Evolutionary conservation across 2,797 vertebrate species (phyloP).

Genomic region (Paguma larvata): DNA sequence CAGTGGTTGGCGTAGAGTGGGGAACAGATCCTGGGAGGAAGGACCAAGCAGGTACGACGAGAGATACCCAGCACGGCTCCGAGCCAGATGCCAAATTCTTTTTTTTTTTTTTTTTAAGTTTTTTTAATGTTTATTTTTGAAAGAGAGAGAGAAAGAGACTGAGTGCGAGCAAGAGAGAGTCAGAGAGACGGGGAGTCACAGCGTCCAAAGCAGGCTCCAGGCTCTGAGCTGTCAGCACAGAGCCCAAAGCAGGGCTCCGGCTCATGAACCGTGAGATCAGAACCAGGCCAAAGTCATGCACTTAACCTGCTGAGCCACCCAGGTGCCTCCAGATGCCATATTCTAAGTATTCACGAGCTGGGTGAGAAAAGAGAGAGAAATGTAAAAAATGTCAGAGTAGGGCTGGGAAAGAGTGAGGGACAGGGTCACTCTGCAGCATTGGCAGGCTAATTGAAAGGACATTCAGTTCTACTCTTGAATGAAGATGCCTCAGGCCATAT

Average conservation of each 20-base stretch:
- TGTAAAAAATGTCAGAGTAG: neutral
- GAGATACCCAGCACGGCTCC: neutral
- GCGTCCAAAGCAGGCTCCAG: no score
- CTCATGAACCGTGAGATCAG: no score
- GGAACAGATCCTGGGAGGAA: neutral
- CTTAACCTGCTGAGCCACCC: no score
- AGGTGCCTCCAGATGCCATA: neutral
- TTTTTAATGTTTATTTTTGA: no score
- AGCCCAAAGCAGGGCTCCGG: no score
- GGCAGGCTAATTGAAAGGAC: constrained; percentile 21
- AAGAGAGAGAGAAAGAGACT: no score
- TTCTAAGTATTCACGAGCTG: neutral
- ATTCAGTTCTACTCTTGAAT: constrained; percentile 35
- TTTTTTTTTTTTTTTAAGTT: no score
- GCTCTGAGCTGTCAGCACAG: no score
- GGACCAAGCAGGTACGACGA: neutral
- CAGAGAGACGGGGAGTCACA: no score
- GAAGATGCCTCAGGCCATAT: constrained; percentile 42
- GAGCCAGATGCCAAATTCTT: neutral
- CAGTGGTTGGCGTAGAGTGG: neutral
- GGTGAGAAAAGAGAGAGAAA: neutral
- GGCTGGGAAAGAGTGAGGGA: neutral
- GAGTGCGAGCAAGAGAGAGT: no score
- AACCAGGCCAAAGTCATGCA: no score
- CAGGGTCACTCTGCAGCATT: neutral